Conservation (phyloP, 2,113 vertebrate species). For the Origma solitaria region DNA sequence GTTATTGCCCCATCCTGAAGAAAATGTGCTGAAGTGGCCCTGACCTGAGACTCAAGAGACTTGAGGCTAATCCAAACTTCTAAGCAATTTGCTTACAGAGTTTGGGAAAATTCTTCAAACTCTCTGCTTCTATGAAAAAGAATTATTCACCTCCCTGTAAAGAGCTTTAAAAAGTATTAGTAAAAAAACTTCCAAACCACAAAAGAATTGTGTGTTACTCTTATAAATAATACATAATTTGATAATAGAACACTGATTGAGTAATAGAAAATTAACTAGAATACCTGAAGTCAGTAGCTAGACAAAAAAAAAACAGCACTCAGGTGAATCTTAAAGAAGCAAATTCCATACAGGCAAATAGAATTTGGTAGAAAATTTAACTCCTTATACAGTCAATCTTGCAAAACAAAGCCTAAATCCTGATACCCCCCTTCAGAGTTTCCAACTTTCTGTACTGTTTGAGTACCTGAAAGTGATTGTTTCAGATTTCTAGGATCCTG, state of each 20-base stretch:
- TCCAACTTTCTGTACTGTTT: not conserved
- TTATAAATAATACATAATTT: not conserved
- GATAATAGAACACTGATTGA: not conserved
- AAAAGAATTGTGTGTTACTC: not conserved
- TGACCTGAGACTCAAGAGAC: slow-evolving; percentile 24
- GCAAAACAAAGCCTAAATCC: not conserved
- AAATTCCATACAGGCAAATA: not conserved
- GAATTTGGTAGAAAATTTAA: not conserved
- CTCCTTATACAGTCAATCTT: not conserved
- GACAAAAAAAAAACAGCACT: not conserved
- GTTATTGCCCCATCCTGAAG: slow-evolving; percentile 8
- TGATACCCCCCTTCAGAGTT: not conserved
- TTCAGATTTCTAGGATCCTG: not conserved
- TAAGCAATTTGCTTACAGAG: slow-evolving; percentile 13
- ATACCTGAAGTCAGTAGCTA: not conserved
- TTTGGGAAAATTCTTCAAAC: not conserved
- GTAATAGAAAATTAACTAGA: not conserved
- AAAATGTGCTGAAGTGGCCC: slow-evolving; percentile 14
- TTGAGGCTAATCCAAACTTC: not conserved
- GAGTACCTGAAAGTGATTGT: not conserved
- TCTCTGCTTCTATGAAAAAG: not conserved
- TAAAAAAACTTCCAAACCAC: not conserved
- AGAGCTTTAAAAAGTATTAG: not conserved
- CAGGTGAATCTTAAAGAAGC: not conserved
- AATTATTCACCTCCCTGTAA: not conserved